Base-by-base conservation (phyloP, 2,888 invertebrate genomes). In the Pachymerium ferrugineum region DNA sequence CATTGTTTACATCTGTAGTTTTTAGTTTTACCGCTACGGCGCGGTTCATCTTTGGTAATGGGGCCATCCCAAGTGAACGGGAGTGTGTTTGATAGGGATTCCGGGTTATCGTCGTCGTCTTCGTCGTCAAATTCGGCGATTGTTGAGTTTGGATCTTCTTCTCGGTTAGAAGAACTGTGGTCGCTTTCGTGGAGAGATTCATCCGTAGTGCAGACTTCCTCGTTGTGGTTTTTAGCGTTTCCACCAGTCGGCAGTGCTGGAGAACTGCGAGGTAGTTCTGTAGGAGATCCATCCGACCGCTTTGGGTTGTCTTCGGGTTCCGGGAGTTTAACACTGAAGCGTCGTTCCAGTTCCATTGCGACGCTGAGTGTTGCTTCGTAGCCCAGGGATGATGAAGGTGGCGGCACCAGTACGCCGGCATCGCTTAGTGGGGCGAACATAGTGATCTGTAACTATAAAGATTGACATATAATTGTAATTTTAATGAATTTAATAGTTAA, bases 1-100 rank as follows among this genome's bases (percentile, higher is more conserved):
- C 98, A 98, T 78, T 94, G 93, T 81, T 97, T 97, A 85, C 98
- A 98, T 80, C 91, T 90, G 83, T 92, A 92, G 0, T 89, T 89
- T 83, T 96, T 97, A 38, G 84, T 35, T 85, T 92, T 93, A 16
- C 38, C 38, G 5, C n/a, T 16, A 0, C 38, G 38, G 0, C 38
- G 38, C 38, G 38, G 38, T 38, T 38, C 38, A 16, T 38, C 38
- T 38, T 38, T 38, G 38, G n/a, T 38, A 1, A 38, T 16, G 38
- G 14, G 38, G n/a, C 16, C 38, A 16, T 38, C 38, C 38, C 38
- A 38, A 10, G 38, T 38, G 38, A 38, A 38, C 4, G n/a, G n/a
- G n/a, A n/a, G 38, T 16, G 38, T 16, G 14, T 38, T 38, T 4
- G 12, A 14, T 4, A 38, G 14, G n/a, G 38, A 16, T 14, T 38